Conservation (phyloP, 2,888 invertebrate species). For the Bedellia somnulentella region DNA sequence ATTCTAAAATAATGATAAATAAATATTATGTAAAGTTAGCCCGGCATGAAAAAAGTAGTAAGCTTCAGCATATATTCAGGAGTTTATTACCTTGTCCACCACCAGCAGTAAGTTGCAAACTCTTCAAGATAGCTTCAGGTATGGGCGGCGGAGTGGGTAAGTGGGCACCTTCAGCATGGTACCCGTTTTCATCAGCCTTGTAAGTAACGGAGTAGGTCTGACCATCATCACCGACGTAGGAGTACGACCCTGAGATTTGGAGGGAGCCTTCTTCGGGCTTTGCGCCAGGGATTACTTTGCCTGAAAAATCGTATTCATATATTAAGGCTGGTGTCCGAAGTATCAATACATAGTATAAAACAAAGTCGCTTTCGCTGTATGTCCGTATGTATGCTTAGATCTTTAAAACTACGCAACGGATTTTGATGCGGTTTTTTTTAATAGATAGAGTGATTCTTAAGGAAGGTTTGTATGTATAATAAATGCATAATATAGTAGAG, state of each 20-base stretch:
- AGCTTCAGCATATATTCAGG: no score
- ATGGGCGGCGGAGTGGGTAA: slow-evolving; percentile 45
- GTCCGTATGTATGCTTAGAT: neutral
- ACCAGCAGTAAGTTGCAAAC: slow-evolving; percentile 33
- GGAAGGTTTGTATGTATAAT: neutral
- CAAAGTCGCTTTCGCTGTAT: neutral
- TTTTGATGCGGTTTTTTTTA: neutral
- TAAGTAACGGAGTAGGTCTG: slow-evolving; percentile 42
- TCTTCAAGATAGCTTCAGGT: slow-evolving; percentile 38
- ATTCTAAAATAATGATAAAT: no score
- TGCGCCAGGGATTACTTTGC: slow-evolving; percentile 33
- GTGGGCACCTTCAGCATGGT: slow-evolving; percentile 35
- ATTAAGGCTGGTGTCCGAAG: no score
- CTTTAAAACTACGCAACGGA: neutral
- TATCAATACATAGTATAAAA: neutral
- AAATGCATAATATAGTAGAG: no score
- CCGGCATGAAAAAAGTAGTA: no score
- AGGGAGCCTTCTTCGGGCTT: slow-evolving; percentile 41
- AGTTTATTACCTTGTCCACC: no score
- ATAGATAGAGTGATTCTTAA: neutral
- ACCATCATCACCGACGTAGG: slow-evolving; percentile 43
- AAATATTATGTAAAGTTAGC: no score
- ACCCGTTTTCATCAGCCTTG: slow-evolving; percentile 47
- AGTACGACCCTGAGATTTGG: slow-evolving; percentile 38
- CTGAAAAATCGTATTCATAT: slow-evolving; percentile 20